Percentiles rank a stretch among this genome's conserved stretches.
Evolutionary conservation across 2,113 vertebrate species (phyloP).

Genomic region (Chaenocephalus aceratus): DNA sequence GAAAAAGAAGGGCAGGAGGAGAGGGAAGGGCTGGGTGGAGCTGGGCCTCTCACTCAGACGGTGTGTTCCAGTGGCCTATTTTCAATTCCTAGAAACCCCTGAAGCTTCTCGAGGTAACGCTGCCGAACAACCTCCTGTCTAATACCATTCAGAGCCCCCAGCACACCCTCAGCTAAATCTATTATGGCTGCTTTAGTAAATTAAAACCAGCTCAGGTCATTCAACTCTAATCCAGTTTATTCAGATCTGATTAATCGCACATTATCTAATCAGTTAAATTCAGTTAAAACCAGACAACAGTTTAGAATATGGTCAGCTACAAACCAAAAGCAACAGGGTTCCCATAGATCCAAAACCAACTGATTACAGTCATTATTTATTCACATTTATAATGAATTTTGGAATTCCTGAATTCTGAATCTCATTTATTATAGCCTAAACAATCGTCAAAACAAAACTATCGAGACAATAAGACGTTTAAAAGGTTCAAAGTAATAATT

Average conservation of each 20-base stretch:
- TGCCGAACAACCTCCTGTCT: constrained; percentile 17
- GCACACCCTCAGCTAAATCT: constrained; percentile 10
- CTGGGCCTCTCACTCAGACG: constrained; percentile 52
- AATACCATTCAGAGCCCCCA: not conserved
- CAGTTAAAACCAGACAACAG: not conserved
- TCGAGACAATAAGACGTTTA: not conserved
- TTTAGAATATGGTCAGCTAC: not conserved
- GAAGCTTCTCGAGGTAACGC: constrained; percentile 30
- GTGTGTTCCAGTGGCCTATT: constrained; percentile 65
- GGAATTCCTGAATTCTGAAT: not conserved
- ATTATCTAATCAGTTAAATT: constrained; percentile 14
- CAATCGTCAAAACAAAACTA: not conserved
- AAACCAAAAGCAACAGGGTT: constrained; percentile 12
- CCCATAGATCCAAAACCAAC: constrained; percentile 10
- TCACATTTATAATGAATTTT: not conserved
- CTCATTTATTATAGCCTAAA: not conserved
- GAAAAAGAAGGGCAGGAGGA: constrained; percentile 43
- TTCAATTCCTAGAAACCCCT: constrained; percentile 57
- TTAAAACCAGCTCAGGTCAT: constrained; percentile 10
- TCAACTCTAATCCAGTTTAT: constrained; percentile 29
- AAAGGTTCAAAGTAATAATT: not conserved
- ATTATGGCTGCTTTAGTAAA: constrained; percentile 29
- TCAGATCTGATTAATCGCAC: constrained; percentile 29
- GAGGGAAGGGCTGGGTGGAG: constrained; percentile 50
- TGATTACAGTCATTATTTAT: not conserved